A percentile compares a stretch with the other conserved stretches of the same genome.
Conservation (phyloP, 2,113 vertebrate genomes). For the Ornithorhynchus anatinus region DNA sequence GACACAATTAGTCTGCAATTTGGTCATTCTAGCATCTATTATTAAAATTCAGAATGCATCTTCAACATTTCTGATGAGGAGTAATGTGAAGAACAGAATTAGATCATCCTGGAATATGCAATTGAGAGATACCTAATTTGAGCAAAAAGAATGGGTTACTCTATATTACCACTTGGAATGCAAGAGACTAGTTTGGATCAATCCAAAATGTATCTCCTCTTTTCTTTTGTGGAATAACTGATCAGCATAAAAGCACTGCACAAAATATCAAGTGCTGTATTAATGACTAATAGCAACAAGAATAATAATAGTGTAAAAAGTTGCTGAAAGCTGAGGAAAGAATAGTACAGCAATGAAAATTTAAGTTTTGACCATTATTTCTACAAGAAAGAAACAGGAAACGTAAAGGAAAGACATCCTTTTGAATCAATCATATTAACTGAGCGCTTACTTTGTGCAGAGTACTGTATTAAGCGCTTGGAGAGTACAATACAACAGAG, state of each 20-base stretch:
- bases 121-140: slow-evolving; percentile 32
- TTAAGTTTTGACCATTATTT: slow-evolving; percentile 37
- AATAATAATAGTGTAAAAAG: slow-evolving; percentile 20
- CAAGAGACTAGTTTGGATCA: not conserved
- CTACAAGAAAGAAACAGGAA: slow-evolving; percentile 21
- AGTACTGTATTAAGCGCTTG: too few species aligned
- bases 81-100: slow-evolving; percentile 45
- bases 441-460: too few species aligned
- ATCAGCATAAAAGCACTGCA: not conserved
- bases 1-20: slow-evolving; percentile 69
- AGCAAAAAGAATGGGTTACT: not conserved
- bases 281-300: not conserved
- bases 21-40: slow-evolving; percentile 70
- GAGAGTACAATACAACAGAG: too few species aligned
- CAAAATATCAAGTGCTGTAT: not conserved
- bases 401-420: too few species aligned
- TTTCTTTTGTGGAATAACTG: not conserved
- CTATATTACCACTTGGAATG: not conserved
- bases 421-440: too few species aligned
- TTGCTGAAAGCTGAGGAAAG: slow-evolving; percentile 23
- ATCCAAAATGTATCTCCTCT: not conserved
- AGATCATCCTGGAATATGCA: not conserved
- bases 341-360: slow-evolving; percentile 41
- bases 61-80: slow-evolving; percentile 66
- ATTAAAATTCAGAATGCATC: slow-evolving; percentile 58